Percentiles rank a stretch among this genome's conserved stretches.
Conservation (phyloP, 2,888 invertebrate species). For the Escarpia spicata region DNA sequence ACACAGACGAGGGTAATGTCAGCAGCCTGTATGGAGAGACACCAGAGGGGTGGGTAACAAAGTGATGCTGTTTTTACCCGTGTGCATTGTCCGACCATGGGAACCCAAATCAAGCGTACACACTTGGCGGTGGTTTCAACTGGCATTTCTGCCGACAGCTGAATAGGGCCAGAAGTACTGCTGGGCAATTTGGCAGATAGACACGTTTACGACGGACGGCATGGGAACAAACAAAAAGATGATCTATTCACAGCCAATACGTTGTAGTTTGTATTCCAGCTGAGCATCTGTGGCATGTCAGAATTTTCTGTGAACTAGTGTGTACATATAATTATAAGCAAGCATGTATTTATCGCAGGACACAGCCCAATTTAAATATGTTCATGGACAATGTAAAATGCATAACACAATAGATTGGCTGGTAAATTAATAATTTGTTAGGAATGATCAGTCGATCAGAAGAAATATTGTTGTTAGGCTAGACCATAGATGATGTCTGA, state of each 20-base stretch:
- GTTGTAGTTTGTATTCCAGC: background rate
- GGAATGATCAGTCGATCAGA: too few relatives aligned
- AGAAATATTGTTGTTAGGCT: too few relatives aligned
- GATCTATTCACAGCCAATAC: background rate
- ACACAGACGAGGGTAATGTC: background rate
- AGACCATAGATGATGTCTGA: too few relatives aligned
- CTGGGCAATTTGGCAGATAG: background rate
- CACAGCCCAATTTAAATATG: too few relatives aligned
- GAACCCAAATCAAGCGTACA: constrained; percentile 5
- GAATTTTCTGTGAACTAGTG: background rate
- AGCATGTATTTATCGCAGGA: too few relatives aligned
- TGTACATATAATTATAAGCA: too few relatives aligned
- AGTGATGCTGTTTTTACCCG: background rate
- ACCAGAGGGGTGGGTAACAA: background rate
- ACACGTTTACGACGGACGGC: background rate
- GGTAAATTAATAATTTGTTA: too few relatives aligned
- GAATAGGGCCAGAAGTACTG: background rate
- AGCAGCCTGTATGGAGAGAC: background rate
- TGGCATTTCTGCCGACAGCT: background rate
- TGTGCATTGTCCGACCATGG: background rate
- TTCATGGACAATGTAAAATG: too few relatives aligned
- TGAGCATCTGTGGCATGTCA: background rate
- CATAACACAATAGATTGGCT: too few relatives aligned
- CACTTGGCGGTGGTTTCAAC: background rate
- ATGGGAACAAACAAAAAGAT: background rate